Conservation (phyloP, 2,113 vertebrate species). For the Epinephelus fuscoguttatus region DNA sequence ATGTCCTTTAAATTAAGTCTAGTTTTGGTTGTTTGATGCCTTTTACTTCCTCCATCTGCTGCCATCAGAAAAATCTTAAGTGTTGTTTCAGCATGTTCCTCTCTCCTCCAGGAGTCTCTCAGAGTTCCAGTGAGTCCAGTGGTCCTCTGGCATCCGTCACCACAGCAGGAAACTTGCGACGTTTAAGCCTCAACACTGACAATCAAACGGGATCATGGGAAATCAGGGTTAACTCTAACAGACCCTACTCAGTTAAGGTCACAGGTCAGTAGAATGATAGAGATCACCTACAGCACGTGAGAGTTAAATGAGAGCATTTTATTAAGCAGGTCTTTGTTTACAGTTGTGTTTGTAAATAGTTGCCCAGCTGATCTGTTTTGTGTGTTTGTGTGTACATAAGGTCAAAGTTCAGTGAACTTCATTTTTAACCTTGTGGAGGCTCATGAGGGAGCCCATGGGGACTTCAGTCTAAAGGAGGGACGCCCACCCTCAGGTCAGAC, state of each 20-base stretch:
- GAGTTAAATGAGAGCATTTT: neutral
- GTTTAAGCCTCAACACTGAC: slow-evolving; percentile 58
- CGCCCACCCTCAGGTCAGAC: slow-evolving; percentile 72
- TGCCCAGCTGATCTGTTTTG: neutral
- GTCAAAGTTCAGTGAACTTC: slow-evolving; percentile 77
- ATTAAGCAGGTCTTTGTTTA: neutral
- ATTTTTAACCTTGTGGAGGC: slow-evolving; percentile 76
- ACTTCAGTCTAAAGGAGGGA: slow-evolving; percentile 71
- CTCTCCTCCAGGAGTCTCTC: slow-evolving; percentile 66
- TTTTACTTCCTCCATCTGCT: neutral
- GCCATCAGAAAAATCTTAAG: neutral
- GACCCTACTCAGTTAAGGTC: slow-evolving; percentile 78
- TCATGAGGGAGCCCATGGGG: slow-evolving; percentile 44
- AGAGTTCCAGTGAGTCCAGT: slow-evolving; percentile 60
- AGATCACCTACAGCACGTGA: neutral
- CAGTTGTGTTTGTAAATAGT: neutral
- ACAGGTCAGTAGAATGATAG: slow-evolving; percentile 64
- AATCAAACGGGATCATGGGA: slow-evolving; percentile 74
- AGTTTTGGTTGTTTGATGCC: neutral
- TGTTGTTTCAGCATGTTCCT: neutral
- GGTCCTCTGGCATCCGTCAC: slow-evolving; percentile 71
- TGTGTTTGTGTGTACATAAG: slow-evolving; percentile 42
- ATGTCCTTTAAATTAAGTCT: neutral
- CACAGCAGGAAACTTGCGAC: slow-evolving; percentile 70
- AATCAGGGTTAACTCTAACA: slow-evolving; percentile 66